Base-by-base conservation (phyloP, 2,888 invertebrate species). In the Amorpha juglandis region DNA sequence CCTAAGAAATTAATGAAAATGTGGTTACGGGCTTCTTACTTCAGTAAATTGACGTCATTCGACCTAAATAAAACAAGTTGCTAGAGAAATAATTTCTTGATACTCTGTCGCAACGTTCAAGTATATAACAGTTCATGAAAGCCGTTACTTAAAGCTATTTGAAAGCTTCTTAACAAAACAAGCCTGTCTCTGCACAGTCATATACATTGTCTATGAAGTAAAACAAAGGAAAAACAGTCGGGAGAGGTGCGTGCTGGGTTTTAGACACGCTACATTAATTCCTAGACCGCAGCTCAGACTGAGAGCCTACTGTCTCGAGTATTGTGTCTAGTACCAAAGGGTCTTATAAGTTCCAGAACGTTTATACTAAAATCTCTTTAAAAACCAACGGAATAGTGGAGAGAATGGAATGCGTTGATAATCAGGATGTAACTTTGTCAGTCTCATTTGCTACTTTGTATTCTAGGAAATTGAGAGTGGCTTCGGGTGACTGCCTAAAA, bases 231-330 rank as follows among this genome's bases (percentile, higher is more conserved):
- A 84, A 82, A 84, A 80, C 74, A 75, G 79, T 79, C 76, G 73
- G 74, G 75, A 69, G 78, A 80, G 78, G 82, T 89, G 88, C 88
- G 88, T 88, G 88, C 80, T 77, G 76, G 78, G 88, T 83, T 89
- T 90, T 85, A 89, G 88, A 82, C 85, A 87, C 79, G 87, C 82
- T 78, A 87, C 90, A 91, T 91, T 92, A 90, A 91, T 91, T 88
- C 83, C 88, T 89, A 89, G 89, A 87, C 89, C 87, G 79, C 87
- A 77, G 72, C 80, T 76, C 79, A 58, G 58, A 58, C 58, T 42
- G 58, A 58, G 58, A 42, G 58, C 50, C 63, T 63, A 63, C 63
- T 63, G 63, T 63, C 63, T 63, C 63, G 63, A 63, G 63, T 50
- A 71, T 52, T 45, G 38, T 33, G 0, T 38, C 50, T 47, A 69